Percentiles rank a stretch among this genome's conserved stretches.
Evolutionary conservation across 2,113 vertebrate genomes (phyloP).

Genomic region (Hemibagrus wyckioides): DNA sequence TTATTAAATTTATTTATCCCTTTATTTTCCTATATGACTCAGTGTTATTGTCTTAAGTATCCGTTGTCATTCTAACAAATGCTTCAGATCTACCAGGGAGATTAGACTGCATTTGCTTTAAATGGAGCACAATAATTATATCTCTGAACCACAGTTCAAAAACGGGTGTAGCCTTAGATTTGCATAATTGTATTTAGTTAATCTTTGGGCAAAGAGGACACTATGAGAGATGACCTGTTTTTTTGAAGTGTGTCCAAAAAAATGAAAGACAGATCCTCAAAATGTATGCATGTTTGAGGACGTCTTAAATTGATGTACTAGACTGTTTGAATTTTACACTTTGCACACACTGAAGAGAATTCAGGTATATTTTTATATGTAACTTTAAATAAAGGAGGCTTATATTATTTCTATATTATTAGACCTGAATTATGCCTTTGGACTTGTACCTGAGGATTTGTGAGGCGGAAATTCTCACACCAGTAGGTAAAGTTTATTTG

Average conservation of each 20-base stretch:
- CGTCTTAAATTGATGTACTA: not conserved
- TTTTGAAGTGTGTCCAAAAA: not conserved
- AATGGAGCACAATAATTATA: not conserved
- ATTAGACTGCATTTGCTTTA: not conserved
- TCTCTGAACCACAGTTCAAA: not conserved
- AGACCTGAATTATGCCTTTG: not conserved
- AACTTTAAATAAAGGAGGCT: not conserved
- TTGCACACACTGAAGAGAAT: not conserved
- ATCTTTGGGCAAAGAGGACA: not conserved
- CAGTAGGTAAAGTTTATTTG: not conserved
- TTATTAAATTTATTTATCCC: not conserved
- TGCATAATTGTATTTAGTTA: not conserved
- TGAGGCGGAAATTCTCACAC: not conserved
- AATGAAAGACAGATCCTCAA: not conserved
- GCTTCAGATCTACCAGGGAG: not conserved
- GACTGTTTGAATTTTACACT: not conserved
- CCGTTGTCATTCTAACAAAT: not conserved
- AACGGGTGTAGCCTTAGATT: not conserved
- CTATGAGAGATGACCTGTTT: not conserved
- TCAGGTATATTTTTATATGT: not conserved
- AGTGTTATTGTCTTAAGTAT: not conserved
- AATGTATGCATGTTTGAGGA: not conserved
- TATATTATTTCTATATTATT: too few relatives aligned
- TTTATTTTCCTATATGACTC: not conserved
- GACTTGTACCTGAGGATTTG: not conserved